Conservation (phyloP, 2,888 invertebrate genomes). For the Tenthredo scrophulariae region DNA sequence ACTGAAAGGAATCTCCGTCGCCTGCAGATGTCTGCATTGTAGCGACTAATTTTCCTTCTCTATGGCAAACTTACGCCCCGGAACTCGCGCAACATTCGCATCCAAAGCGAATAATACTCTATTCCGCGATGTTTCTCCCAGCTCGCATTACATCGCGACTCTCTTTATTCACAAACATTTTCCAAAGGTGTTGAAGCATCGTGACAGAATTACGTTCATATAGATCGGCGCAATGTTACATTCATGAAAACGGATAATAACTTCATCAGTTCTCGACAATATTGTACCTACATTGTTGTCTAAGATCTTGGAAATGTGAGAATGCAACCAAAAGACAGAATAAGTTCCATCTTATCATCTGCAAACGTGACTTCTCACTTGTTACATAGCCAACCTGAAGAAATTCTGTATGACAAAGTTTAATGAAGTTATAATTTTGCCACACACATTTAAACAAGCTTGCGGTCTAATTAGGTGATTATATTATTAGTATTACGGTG, state of each 20-base stretch:
- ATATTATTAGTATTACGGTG: background rate
- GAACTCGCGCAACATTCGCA: constrained; percentile 32
- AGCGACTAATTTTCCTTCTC: constrained; percentile 47
- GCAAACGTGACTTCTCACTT: background rate
- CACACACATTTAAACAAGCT: background rate
- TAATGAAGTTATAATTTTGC: background rate
- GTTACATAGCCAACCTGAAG: background rate
- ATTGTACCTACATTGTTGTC: background rate
- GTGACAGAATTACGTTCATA: background rate
- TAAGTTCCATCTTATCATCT: background rate
- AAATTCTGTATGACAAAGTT: background rate
- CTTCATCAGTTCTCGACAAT: background rate
- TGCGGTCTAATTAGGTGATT: background rate
- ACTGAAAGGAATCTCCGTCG: constrained; percentile 49
- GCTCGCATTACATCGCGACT: constrained; percentile 4
- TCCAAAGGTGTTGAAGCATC: constrained; percentile 20
- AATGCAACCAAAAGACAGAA: background rate
- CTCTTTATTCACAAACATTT: constrained; percentile 15
- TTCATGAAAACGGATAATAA: background rate
- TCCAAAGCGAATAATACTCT: constrained; percentile 17
- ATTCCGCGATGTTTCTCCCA: background rate
- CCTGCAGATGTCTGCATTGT: constrained; percentile 49
- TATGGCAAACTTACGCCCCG: constrained; percentile 23
- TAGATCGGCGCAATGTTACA: background rate
- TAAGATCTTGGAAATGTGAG: background rate